Conservation (phyloP, 2,113 vertebrate genomes). For the Puntigrus tetrazona region DNA sequence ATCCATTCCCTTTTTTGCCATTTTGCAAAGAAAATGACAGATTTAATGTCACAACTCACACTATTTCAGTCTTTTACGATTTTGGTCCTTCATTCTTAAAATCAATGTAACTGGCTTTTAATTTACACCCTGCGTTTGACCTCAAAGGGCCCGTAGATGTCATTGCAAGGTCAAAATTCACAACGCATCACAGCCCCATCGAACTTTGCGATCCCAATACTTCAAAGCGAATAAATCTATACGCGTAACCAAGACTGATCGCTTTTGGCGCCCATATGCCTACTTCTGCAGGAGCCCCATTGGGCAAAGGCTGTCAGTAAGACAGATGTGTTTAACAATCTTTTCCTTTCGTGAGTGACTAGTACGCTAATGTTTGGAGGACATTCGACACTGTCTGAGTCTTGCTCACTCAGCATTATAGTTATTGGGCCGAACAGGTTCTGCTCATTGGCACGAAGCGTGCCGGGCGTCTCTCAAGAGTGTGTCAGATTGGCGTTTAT, state of each 20-base stretch:
- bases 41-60: background rate
- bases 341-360: conserved; percentile 49
- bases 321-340: conserved; percentile 50
- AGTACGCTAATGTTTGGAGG: conserved; percentile 43
- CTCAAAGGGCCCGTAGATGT: background rate
- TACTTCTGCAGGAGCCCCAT: background rate
- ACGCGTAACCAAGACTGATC: conserved; percentile 40
- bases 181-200: background rate
- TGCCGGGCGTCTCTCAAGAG: background rate
- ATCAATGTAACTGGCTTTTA: background rate
- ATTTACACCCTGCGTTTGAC: conserved; percentile 26
- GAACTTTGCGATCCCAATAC: conserved; percentile 22
- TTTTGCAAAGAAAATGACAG: background rate
- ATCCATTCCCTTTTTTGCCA: background rate
- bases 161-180: conserved; percentile 40
- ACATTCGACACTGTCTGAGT: conserved; percentile 36
- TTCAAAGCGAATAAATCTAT: conserved; percentile 51
- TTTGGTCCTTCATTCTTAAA: background rate
- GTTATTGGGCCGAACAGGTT: conserved; percentile 26
- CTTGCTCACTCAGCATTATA: conserved; percentile 50
- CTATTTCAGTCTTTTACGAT: background rate
- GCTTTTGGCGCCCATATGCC: conserved; percentile 42
- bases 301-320: conserved; percentile 49
- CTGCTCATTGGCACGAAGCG: background rate
- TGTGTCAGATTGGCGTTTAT: conserved; percentile 37